phyloP scores from a whole-genome alignment of 2,888 invertebrate species.

The Brachypalpus laphriformis region DNA sequence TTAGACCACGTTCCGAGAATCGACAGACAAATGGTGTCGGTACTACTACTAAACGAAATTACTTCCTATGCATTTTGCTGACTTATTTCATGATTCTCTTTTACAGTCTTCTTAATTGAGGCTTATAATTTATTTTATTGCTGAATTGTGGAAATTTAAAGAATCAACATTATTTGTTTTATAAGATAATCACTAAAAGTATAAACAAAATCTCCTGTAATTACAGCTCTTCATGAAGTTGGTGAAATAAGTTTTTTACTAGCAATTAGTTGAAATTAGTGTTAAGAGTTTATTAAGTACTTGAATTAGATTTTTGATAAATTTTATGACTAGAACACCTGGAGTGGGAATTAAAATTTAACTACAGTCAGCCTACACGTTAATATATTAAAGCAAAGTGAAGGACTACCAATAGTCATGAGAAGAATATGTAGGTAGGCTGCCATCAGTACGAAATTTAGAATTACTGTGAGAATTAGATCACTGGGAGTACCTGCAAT shows the following conservation, averaged over 20 bases:
- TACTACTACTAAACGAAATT: background rate
- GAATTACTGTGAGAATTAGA: too few relatives aligned
- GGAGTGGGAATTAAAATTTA: too few relatives aligned
- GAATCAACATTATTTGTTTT: background rate
- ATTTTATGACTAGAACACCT: background rate
- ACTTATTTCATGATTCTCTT: background rate
- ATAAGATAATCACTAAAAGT: background rate
- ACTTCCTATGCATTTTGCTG: background rate
- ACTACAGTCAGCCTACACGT: too few relatives aligned
- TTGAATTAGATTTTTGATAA: background rate
- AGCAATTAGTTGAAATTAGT: background rate
- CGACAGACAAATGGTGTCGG: constrained; percentile 6
- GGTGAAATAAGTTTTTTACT: background rate
- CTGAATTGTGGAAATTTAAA: background rate
- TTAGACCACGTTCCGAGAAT: constrained; percentile 43
- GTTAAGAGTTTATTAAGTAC: background rate
- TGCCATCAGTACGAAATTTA: too few relatives aligned
- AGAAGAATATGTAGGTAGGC: too few relatives aligned
- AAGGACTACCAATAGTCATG: too few relatives aligned
- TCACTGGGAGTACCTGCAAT: too few relatives aligned
- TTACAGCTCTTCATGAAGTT: background rate
- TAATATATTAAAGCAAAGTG: too few relatives aligned
- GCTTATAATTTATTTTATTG: background rate
- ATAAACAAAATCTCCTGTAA: background rate
- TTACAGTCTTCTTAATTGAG: background rate